These are phyloP conservation scores for Lepidocolaptes lacrymiger DNA, from an alignment of 2,797 vertebrate species.

Conservation along the genomic window DNA sequence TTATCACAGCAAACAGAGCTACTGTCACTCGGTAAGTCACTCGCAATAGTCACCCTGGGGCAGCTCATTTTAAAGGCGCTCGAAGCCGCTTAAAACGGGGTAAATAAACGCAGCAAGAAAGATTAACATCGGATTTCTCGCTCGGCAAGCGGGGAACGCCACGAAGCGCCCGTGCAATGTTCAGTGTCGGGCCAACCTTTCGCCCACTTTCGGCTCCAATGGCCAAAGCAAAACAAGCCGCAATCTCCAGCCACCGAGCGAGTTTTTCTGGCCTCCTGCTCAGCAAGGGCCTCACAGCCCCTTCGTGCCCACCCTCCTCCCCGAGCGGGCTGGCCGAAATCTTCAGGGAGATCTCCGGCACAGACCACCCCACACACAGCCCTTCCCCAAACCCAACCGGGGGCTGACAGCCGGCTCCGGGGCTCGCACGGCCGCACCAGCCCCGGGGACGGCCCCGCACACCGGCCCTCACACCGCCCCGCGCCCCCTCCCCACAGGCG, in stretches of 20 bases:
- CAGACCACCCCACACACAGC: no score
- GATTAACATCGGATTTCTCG: background rate
- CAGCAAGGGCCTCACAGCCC: background rate
- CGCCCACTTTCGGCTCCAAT: background rate
- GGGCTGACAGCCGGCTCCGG: no score
- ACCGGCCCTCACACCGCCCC: background rate
- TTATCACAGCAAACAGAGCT: background rate
- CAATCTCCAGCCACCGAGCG: background rate
- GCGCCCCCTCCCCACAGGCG: background rate
- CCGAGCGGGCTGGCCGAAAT: fast-evolving
- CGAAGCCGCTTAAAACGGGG: background rate
- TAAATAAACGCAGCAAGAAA: background rate
- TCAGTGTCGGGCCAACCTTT: background rate
- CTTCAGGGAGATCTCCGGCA: background rate
- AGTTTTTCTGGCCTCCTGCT: no score
- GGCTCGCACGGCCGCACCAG: no score
- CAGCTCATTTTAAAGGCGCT: background rate
- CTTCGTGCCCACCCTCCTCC: background rate
- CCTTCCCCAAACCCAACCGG: background rate
- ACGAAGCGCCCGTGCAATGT: background rate
- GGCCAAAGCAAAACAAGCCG: background rate
- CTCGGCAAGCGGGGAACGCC: background rate
- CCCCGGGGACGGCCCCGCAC: no score
- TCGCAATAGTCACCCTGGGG: fast-evolving
- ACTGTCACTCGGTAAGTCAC: background rate